Evolutionary conservation across 92 coral and sea anemone species (phyloP).

Genomic region (Virgularia gustaviana): DNA sequence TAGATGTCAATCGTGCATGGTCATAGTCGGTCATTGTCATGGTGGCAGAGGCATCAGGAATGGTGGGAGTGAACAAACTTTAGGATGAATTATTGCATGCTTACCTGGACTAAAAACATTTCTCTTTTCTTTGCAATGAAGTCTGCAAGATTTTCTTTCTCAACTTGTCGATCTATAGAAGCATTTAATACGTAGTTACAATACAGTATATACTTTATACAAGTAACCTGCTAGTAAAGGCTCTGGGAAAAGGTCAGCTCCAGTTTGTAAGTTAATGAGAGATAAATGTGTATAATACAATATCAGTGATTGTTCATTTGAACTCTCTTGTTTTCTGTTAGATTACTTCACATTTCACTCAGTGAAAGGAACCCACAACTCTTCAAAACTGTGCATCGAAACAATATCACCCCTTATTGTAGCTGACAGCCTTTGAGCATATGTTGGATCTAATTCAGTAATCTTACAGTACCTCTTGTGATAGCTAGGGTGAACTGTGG

Average conservation of each 20-base stretch:
- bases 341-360: no score
- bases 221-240: no score
- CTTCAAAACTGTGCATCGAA: background rate
- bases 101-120: slow-evolving; percentile 98
- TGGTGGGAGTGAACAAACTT: background rate
- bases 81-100: background rate
- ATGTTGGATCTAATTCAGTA: background rate
- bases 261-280: no score
- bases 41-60: no score
- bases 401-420: background rate
- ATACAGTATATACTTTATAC: no score
- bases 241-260: no score
- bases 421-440: background rate
- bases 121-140: slow-evolving; percentile 97
- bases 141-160: slow-evolving; percentile 93
- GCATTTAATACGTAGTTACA: no score
- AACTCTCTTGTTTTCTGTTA: no score
- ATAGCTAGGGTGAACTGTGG: slow-evolving; percentile 96
- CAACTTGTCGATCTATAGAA: slow-evolving; percentile 97
- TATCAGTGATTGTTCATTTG: no score
- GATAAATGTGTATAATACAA: no score
- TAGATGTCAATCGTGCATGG: no score
- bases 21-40: background rate
- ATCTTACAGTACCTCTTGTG: slow-evolving; percentile 87
- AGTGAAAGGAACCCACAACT: no score